Evolutionary conservation across 2,888 invertebrate species (phyloP).

Genomic region (Crematogaster levior): DNA sequence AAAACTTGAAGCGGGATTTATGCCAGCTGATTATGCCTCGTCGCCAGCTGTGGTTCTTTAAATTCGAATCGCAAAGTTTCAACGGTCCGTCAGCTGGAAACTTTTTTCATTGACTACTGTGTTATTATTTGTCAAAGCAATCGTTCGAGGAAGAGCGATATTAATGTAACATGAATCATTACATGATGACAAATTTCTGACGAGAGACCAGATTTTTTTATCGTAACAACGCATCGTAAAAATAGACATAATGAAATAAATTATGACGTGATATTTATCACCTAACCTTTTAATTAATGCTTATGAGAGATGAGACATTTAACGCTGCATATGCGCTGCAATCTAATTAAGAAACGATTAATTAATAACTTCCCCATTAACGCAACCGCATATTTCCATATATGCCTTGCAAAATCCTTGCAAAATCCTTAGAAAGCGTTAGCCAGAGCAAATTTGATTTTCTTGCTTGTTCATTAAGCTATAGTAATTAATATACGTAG

Average conservation of each 20-base stretch:
- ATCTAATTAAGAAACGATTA: conserved; percentile 20
- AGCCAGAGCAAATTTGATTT: conserved; percentile 11
- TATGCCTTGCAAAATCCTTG: not conserved
- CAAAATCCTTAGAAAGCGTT: not conserved
- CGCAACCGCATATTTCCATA: not conserved
- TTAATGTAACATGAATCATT: conserved; percentile 7
- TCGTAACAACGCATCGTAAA: not conserved
- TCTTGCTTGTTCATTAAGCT: not conserved
- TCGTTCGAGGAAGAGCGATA: not conserved
- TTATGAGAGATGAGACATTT: not conserved
- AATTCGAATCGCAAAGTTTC: conserved; percentile 25
- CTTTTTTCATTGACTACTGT: not conserved
- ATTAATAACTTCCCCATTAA: not conserved
- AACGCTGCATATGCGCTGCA: not conserved
- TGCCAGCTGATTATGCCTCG: conserved; percentile 20
- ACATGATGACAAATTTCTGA: not conserved
- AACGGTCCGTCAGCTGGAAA: conserved; percentile 1
- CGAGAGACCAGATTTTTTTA: not conserved
- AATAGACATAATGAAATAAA: not conserved
- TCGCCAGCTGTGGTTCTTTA: not conserved
- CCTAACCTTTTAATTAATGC: not conserved
- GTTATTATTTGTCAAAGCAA: not conserved
- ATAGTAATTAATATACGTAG: conserved; percentile 12
- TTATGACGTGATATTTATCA: not conserved
- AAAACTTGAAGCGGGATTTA: conserved; percentile 15